Percentiles rank a stretch among this genome's conserved stretches.
phyloP scores from a whole-genome alignment of 2,797 vertebrate species.

The Antrozous pallidus region DNA sequence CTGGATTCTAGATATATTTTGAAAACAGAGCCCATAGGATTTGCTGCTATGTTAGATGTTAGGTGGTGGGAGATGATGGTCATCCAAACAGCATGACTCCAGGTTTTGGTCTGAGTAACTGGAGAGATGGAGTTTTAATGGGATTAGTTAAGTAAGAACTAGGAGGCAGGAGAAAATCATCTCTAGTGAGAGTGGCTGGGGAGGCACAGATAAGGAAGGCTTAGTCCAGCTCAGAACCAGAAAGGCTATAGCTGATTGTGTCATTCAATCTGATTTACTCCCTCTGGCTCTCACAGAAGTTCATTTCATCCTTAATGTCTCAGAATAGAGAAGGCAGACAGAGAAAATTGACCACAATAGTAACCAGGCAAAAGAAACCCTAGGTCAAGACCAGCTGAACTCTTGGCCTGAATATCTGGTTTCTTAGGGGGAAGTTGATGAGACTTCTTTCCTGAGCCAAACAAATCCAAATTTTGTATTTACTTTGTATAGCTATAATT shows the following conservation, averaged over 20 bases:
- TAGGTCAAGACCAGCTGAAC: neutral
- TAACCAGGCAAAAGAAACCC: neutral
- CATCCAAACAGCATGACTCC: neutral
- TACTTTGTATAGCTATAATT: neutral
- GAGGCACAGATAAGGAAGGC: neutral
- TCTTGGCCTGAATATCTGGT: neutral
- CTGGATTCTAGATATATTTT: neutral
- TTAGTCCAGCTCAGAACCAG: neutral
- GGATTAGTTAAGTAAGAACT: neutral
- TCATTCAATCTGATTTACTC: neutral
- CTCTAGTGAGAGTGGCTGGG: neutral
- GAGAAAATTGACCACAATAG: neutral
- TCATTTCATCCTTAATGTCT: neutral
- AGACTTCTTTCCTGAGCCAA: neutral
- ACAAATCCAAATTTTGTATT: conserved; percentile 11
- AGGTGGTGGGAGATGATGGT: neutral
- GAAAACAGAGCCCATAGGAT: neutral
- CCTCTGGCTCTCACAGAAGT: neutral
- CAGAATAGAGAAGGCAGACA: neutral
- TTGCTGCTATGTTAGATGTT: neutral
- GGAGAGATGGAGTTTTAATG: conserved; percentile 33
- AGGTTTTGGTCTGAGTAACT: neutral
- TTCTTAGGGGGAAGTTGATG: neutral
- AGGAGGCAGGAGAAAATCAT: neutral
- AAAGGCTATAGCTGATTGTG: neutral